Conservation (phyloP, 2,797 vertebrate genomes). For the Pogoniulus pusillus region DNA sequence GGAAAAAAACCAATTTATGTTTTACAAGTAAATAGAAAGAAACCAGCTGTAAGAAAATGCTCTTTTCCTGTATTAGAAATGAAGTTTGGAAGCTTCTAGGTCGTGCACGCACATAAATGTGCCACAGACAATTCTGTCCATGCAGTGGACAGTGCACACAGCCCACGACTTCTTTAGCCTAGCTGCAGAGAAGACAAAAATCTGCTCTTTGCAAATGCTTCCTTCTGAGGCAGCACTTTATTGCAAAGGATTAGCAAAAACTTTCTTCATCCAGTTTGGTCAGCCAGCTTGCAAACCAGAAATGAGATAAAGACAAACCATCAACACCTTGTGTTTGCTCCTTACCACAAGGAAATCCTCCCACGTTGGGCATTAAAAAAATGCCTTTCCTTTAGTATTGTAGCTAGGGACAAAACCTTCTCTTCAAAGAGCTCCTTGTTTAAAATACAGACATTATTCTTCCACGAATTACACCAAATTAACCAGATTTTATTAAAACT, state of each 20-base stretch:
- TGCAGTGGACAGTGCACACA: neutral
- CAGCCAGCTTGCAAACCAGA: neutral
- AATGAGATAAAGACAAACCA: constrained; percentile 65
- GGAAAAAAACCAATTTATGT: neutral
- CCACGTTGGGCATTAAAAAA: neutral
- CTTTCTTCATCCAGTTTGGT: constrained; percentile 16
- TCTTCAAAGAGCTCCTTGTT: constrained; percentile 49
- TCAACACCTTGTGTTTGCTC: constrained; percentile 76
- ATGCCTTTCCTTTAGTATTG: neutral
- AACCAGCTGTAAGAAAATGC: neutral
- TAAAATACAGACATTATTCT: constrained; percentile 35
- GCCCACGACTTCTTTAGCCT: neutral
- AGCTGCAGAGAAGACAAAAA: neutral
- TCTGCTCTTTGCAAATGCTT: neutral
- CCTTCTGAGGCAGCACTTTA: neutral
- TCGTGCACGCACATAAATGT: neutral
- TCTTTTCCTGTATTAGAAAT: neutral
- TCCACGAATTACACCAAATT: constrained; percentile 58
- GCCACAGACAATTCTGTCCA: neutral
- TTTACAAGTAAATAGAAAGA: neutral
- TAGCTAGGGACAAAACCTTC: constrained; percentile 11
- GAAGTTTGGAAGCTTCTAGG: neutral
- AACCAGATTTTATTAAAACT: constrained; percentile 13
- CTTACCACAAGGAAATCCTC: constrained; percentile 60
- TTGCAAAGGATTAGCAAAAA: neutral